Percentiles rank a stretch among this genome's conserved stretches.
Evolutionary conservation across 2,797 vertebrate genomes (phyloP).

Genomic region (Eulemur coronatus): DNA sequence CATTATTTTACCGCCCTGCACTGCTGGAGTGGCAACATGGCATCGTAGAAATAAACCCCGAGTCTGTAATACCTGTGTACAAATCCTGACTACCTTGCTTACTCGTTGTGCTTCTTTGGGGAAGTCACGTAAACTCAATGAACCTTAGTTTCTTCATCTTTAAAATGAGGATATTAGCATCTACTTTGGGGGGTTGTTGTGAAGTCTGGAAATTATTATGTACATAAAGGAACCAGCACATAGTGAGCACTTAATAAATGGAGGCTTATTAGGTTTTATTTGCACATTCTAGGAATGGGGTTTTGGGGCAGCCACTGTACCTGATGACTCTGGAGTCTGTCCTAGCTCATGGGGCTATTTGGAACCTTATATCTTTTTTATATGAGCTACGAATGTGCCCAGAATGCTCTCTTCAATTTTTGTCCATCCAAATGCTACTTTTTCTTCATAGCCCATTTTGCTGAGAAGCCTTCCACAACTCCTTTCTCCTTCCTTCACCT

Average conservation of each 20-base stretch:
- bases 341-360: too few species aligned
- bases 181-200: neutral
- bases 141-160: conserved; percentile 7
- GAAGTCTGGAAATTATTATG: neutral
- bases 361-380: neutral
- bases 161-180: neutral
- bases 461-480: neutral
- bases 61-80: neutral
- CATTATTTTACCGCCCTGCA: neutral
- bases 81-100: neutral
- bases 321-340: neutral
- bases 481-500: neutral
- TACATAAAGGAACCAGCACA: neutral
- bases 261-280: neutral
- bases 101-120: neutral
- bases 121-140: neutral
- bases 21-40: neutral
- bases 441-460: neutral
- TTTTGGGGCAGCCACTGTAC: neutral
- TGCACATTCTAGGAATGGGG: neutral
- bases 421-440: neutral
- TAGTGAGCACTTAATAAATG: neutral
- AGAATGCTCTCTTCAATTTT: neutral
- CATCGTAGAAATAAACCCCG: neutral
- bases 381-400: neutral